phyloP scores from a whole-genome alignment of 2,797 vertebrate species.

The Podargus strigoides region DNA sequence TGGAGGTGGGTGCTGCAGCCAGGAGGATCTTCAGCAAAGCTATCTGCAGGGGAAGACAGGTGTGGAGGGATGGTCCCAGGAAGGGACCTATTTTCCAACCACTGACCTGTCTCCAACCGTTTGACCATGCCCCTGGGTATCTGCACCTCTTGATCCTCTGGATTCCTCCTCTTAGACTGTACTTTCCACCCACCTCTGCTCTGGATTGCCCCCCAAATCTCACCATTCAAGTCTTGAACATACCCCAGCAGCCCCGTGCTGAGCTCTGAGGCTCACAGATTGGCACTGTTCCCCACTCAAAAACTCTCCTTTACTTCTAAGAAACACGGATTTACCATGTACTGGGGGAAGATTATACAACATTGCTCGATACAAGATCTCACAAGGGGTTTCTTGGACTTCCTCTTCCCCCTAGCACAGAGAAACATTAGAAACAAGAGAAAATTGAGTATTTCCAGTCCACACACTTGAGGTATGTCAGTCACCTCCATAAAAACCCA shows the following conservation, averaged over 20 bases:
- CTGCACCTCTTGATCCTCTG: background rate
- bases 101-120: background rate
- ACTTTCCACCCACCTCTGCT: background rate
- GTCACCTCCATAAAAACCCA: background rate
- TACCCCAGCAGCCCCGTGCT: rapidly evolving
- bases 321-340: conserved; percentile 81
- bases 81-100: background rate
- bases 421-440: background rate
- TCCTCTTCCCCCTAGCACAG: conserved; percentile 87
- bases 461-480: background rate
- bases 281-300: background rate
- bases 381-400: conserved; percentile 88
- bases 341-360: conserved; percentile 93
- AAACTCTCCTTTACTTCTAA: background rate
- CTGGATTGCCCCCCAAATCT: background rate
- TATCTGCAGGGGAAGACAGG: background rate
- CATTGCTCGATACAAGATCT: conserved; percentile 90
- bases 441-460: background rate
- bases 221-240: background rate
- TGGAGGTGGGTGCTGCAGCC: conserved; percentile 95
- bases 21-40: conserved; percentile 85
- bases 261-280: background rate
- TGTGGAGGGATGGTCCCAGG: rapidly evolving
- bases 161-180: background rate
- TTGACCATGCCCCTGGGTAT: rapidly evolving